Base-by-base conservation (phyloP, 2,888 invertebrate species). In the Pomacea canaliculata region DNA sequence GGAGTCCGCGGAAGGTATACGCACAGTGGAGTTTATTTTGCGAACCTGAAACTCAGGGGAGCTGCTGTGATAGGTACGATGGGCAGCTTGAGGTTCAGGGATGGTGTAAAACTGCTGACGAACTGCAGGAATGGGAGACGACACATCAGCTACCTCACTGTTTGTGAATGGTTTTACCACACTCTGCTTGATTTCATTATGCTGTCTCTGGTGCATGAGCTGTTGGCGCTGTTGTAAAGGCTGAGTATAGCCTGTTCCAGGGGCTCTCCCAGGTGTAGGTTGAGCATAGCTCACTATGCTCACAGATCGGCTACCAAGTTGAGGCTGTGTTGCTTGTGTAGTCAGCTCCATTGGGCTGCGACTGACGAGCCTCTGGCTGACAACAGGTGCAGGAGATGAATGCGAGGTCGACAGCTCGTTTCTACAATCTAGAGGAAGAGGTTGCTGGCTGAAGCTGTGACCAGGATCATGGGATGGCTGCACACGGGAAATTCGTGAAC, bases 1-100 rank as follows among this genome's bases (percentile, higher is more conserved):
- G 3, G 81, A 78, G 69, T 82, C 82, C 16, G 77, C 78, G 10
- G 80, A 79, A 12, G 79, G 78, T 19, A 80, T 74, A 0, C 82
- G 76, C 18, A 71, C 77, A 16, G 79, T 73, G 19, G 75, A 71
- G 19, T 73, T 76, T 37, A 78, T 72, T 56, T 73, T 70, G 10
- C 76, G 77, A 12, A 67, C 71, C 13, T 67, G 77, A 27, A 79
- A 67, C 56, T 81, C 82, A 7, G 80, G 80, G 4, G 82, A 81
- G 60, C 80, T 80, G 74, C 73, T 78, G 68, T 79, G 77, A 23
- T 78, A 59, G 23, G 76, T 71, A 19, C 79, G 70, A 37, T 23
- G 56, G 13, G 48, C 63, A 27, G 46, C 49, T 18, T 74, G 76
- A 16, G 71, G 77, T 27, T 79, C 80, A 1, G 78, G 80, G n/a